Percentiles rank a stretch among this genome's conserved stretches.
These are phyloP conservation scores for Slavum lentiscoides DNA, from an alignment of 2,888 invertebrate species.

Conservation along the genomic window DNA sequence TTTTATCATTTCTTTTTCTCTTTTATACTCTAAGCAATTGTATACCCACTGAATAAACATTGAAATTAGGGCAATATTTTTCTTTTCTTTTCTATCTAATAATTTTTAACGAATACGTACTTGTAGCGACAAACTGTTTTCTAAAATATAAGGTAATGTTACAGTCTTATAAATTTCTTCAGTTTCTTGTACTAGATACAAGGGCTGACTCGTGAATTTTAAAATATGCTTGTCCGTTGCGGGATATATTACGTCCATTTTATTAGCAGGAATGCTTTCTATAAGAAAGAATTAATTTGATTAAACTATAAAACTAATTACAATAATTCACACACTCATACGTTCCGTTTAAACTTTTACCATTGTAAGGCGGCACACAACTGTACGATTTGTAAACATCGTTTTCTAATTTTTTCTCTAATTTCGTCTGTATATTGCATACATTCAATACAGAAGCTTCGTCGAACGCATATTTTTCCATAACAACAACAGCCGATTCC, in stretches of 20 bases:
- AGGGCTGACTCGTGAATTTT: constrained; percentile 78
- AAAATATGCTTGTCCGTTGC: constrained; percentile 89
- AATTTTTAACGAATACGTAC: constrained; percentile 61
- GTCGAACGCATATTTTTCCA: constrained; percentile 82
- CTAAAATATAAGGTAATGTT: constrained; percentile 75
- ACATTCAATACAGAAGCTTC: constrained; percentile 66
- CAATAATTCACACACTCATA: no score
- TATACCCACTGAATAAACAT: constrained; percentile 84
- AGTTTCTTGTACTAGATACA: constrained; percentile 82
- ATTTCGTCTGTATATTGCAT: constrained; percentile 65
- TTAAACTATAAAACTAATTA: no score
- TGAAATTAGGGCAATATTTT: neutral
- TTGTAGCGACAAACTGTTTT: constrained; percentile 77
- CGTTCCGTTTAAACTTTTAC: neutral
- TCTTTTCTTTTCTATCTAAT: neutral
- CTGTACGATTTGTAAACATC: constrained; percentile 84
- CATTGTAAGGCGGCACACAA: constrained; percentile 60
- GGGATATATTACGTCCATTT: constrained; percentile 90
- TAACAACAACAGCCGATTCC: constrained; percentile 71
- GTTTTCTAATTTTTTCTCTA: constrained; percentile 73
- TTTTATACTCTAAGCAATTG: constrained; percentile 90
- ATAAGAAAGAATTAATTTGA: neutral
- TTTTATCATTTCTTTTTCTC: constrained; percentile 85
- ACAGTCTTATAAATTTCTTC: constrained; percentile 76
- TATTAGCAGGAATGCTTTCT: constrained; percentile 67